Conservation (phyloP, 2,797 vertebrate species). For the Labeo calbasu region DNA sequence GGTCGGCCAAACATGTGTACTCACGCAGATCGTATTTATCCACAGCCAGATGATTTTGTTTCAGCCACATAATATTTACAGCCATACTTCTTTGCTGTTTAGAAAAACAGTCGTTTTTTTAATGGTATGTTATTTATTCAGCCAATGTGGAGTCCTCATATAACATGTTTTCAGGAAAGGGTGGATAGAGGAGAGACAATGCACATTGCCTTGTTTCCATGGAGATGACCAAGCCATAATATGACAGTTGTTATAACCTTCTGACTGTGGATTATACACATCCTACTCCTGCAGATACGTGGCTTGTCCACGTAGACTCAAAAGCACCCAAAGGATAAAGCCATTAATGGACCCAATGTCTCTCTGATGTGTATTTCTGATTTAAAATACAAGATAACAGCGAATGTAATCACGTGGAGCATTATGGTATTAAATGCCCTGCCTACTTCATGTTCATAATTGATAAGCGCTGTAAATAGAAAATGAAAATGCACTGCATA, state of each 20-base stretch:
- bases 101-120: background rate
- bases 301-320: conserved; percentile 3
- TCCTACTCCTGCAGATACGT: background rate
- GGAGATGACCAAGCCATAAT: conserved; percentile 52
- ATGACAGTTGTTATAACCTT: conserved; percentile 50
- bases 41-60: background rate
- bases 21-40: background rate
- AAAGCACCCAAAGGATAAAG: background rate
- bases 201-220: conserved; percentile 52
- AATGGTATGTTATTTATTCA: background rate
- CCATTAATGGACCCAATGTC: background rate
- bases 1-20: background rate
- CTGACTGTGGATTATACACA: conserved; percentile 42
- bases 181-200: conserved; percentile 26
- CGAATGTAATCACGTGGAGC: background rate
- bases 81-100: background rate
- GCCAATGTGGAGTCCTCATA: conserved; percentile 18
- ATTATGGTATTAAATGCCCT: background rate
- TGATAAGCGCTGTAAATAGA: background rate
- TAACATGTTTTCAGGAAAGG: conserved; percentile 12
- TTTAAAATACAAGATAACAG: background rate
- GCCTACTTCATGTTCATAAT: background rate
- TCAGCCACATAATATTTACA: conserved; percentile 16
- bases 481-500: background rate
- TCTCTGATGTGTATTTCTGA: background rate